These are phyloP conservation scores for Emydura subglobosa DNA, from an alignment of 2,113 vertebrate genomes.

Conservation along the genomic window DNA sequence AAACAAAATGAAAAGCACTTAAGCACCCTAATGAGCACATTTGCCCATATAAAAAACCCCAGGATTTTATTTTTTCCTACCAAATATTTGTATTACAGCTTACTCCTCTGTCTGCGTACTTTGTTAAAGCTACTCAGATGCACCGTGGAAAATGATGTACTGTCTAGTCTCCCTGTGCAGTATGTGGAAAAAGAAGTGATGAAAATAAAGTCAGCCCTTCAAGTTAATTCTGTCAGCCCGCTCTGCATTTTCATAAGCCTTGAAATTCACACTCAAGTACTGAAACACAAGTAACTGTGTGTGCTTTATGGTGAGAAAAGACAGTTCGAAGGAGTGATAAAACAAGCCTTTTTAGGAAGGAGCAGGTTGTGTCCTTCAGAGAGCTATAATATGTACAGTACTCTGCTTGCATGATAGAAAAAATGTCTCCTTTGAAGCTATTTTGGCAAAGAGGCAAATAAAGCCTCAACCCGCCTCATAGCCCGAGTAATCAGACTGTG, in stretches of 20 bases:
- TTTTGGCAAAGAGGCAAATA: not conserved
- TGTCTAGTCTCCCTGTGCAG: not conserved
- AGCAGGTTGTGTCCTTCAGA: not conserved
- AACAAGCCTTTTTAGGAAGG: not conserved
- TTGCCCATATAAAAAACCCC: not conserved
- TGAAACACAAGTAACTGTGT: not conserved
- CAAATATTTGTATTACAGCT: not conserved
- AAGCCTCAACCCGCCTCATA: not conserved
- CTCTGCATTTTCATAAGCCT: not conserved
- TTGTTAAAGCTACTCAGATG: not conserved
- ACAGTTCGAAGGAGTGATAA: not conserved
- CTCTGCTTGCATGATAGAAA: not conserved
- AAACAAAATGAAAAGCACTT: not conserved
- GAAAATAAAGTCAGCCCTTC: not conserved
- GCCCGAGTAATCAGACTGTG: not conserved
- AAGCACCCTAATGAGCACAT: not conserved
- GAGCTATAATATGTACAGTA: rapidly evolving
- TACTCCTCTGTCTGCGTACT: not conserved
- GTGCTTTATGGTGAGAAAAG: not conserved
- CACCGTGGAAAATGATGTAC: rapidly evolving
- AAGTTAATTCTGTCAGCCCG: not conserved
- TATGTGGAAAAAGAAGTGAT: not conserved
- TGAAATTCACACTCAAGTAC: not conserved
- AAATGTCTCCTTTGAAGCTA: not conserved
- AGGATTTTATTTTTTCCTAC: not conserved